phyloP scores from a whole-genome alignment of 1,140 invertebrate genomes.

The Trachelipus rathkii region DNA sequence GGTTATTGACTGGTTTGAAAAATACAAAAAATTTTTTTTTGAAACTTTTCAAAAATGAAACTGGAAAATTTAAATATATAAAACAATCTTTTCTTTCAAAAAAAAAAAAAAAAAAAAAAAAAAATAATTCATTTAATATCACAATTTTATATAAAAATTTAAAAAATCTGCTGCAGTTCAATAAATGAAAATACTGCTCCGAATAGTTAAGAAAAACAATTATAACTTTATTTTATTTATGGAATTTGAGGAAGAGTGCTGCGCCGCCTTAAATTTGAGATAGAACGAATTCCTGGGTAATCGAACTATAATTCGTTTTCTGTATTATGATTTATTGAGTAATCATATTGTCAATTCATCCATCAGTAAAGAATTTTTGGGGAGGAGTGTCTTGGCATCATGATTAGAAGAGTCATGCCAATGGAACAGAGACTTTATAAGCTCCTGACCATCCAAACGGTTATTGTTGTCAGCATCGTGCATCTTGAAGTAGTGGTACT shows the following conservation, averaged over 20 bases:
- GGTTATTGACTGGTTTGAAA: too few relatives aligned
- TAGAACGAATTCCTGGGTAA: conserved; percentile 88
- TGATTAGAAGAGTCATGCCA: conserved; percentile 68
- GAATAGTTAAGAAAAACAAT: too few relatives aligned
- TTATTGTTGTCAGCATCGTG: conserved; percentile 94
- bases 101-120: too few relatives aligned
- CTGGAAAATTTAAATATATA: too few relatives aligned
- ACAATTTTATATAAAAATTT: too few relatives aligned
- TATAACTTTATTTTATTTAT: too few relatives aligned
- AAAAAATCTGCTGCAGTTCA: too few relatives aligned
- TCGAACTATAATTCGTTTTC: conserved; percentile 87
- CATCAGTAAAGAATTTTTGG: conserved; percentile 83
- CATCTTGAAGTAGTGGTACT: conserved; percentile 96
- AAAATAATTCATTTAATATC: too few relatives aligned
- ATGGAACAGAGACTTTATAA: conserved; percentile 63
- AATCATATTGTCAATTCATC: conserved; percentile 82
- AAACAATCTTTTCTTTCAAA: too few relatives aligned
- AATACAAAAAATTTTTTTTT: too few relatives aligned
- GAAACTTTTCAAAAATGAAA: too few relatives aligned
- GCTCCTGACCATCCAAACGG: conserved; percentile 86
- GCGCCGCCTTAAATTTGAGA: conserved; percentile 76
- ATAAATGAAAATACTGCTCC: too few relatives aligned
- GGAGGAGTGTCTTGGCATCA: conserved; percentile 53
- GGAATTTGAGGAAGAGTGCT: conserved; percentile 3
- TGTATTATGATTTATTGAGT: conserved; percentile 87